Base-by-base conservation (phyloP, 2,888 invertebrate species). In the Lasioglossum pauxillum region DNA sequence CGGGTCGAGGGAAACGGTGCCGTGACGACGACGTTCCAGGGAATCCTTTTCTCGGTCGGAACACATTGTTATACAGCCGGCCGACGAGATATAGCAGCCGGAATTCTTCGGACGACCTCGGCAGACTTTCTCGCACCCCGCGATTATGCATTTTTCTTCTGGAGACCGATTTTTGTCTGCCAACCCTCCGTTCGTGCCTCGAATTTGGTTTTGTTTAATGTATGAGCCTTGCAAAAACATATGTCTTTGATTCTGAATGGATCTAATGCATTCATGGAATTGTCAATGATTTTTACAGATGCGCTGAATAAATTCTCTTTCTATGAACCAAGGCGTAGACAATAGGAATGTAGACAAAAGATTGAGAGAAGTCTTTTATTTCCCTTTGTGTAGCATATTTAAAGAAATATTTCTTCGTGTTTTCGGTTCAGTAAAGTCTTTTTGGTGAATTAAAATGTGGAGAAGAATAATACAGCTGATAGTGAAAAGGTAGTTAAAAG, bases 1-100 rank as follows among this genome's bases (percentile, higher is more conserved):
- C 74, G 76, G 86, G 81, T 83, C 88, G 87, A 77, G 78, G 76
- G 44, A 79, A 80, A 80, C 82, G 79, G 77, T 80, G 77, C 86
- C 82, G 53, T 75, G 82, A 77, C 80, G 80, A 67, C 73, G 31
- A 57, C 79, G 71, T 46, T 44, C 53, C 78, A 35, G 19, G 46
- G 73, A 73, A 73, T 49, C 73, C 46, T 73, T 73, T 73, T 73
- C 31, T 31, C 46, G 46, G 31, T 16, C 44, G 72, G 19, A 19
- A 72, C 72, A 27, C 67, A 67, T 27, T 72, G 44, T 72, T 46
- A 72, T 44, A n/a, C 44, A 10, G 44, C 16, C 44, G 44, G 3
- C n/a, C 16, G 27, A 16, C 72, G 72, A n/a, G 71, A 44, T 67
- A 35, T 19, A 35, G 19, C 67, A 31, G 16, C 31, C 67, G 19